phyloP scores from a whole-genome alignment of 2,888 invertebrate genomes.

The Spialia ferax region DNA sequence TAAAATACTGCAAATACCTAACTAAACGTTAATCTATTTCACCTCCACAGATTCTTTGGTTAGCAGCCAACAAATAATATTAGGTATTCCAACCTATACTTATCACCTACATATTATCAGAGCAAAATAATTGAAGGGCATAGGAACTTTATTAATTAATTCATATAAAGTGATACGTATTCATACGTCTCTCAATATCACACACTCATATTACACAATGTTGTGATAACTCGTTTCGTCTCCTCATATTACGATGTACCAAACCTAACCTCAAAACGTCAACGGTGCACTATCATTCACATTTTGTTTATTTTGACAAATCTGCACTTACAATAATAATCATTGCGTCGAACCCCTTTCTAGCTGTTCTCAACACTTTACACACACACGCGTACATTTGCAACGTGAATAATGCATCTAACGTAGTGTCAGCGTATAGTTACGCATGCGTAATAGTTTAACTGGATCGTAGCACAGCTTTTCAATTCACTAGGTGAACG shows the following conservation, averaged over 20 bases:
- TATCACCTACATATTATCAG: slow-evolving; percentile 15
- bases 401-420: slow-evolving; percentile 76
- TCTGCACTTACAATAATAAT: slow-evolving; percentile 74
- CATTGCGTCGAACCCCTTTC: slow-evolving; percentile 75
- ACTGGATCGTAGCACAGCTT: slow-evolving; percentile 60
- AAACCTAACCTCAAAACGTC: slow-evolving; percentile 81
- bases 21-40: slow-evolving; percentile 38
- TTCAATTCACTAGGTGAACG: slow-evolving; percentile 66
- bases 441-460: slow-evolving; percentile 64
- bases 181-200: slow-evolving; percentile 10
- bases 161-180: slow-evolving; percentile 27
- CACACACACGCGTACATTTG: slow-evolving; percentile 69
- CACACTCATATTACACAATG: slow-evolving; percentile 37
- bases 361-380: slow-evolving; percentile 82
- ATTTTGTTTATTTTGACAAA: slow-evolving; percentile 50
- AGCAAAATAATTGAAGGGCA: slow-evolving; percentile 34
- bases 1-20: slow-evolving; percentile 38
- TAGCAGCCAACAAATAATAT: slow-evolving; percentile 42
- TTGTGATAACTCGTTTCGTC: slow-evolving; percentile 33
- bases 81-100: slow-evolving; percentile 38
- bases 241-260: slow-evolving; percentile 45
- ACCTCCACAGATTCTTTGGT: slow-evolving; percentile 40
- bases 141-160: slow-evolving; percentile 21
- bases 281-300: slow-evolving; percentile 46
- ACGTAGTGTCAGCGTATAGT: slow-evolving; percentile 61